phyloP scores from a whole-genome alignment of 2,888 invertebrate species.

The Brachycybe producta region DNA sequence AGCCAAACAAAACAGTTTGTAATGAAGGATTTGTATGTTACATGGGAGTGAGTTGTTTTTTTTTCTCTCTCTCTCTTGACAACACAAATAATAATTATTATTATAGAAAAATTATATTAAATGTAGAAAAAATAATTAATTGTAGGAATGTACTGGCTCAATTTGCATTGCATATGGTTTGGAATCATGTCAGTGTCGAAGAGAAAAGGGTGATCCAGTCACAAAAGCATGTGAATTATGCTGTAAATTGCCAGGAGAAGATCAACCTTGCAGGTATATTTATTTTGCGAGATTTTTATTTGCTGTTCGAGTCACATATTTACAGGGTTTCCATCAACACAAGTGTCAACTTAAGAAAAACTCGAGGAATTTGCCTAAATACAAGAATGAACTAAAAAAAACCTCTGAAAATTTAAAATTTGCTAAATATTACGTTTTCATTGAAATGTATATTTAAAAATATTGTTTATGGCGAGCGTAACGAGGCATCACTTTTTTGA shows the following conservation, averaged over 20 bases:
- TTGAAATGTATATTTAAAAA: neutral
- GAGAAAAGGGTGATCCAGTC: slow-evolving; percentile 60
- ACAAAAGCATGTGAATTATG: slow-evolving; percentile 86
- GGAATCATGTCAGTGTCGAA: slow-evolving; percentile 86
- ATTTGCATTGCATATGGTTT: slow-evolving; percentile 92
- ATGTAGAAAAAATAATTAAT: slow-evolving; percentile 1
- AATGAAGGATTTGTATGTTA: slow-evolving; percentile 95
- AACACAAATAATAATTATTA: too few species aligned
- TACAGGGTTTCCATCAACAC: neutral
- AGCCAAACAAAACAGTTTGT: slow-evolving; percentile 87
- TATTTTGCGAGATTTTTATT: neutral
- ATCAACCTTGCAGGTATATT: slow-evolving; percentile 56
- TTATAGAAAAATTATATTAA: neutral
- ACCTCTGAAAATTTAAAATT: too few species aligned
- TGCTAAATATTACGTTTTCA: neutral
- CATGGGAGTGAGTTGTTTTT: slow-evolving; percentile 66
- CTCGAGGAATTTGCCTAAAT: too few species aligned
- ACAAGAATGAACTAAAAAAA: too few species aligned
- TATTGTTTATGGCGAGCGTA: too few species aligned
- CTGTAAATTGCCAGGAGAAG: slow-evolving; percentile 72
- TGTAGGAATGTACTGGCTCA: slow-evolving; percentile 88
- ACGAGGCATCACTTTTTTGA: too few species aligned
- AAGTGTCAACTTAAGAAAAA: neutral
- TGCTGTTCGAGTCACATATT: too few species aligned
- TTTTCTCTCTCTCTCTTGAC: neutral